Evolutionary conservation across 2,797 vertebrate genomes (phyloP).

Genomic region (Danio kyathit): DNA sequence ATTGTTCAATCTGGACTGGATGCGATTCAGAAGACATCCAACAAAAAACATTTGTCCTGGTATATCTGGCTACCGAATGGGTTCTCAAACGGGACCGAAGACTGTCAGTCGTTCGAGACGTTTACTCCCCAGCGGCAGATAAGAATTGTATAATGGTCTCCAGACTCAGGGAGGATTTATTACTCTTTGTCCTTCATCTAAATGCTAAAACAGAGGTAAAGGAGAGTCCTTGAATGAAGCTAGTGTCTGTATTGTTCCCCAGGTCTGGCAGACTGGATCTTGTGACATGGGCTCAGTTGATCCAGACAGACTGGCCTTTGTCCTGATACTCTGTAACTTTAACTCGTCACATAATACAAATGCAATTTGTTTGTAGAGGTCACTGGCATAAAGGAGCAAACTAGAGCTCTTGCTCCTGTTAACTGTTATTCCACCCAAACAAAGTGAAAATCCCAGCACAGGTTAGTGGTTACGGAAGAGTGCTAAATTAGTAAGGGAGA

Average conservation of each 20-base stretch:
- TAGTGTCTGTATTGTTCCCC: conserved; percentile 78
- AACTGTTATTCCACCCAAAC: conserved; percentile 27
- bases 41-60: conserved; percentile 31
- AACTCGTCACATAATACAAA: conserved; percentile 62
- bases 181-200: conserved; percentile 73
- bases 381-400: conserved; percentile 35
- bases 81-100: conserved; percentile 52
- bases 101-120: conserved; percentile 59
- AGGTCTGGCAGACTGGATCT: conserved; percentile 76
- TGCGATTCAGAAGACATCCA: conserved; percentile 29
- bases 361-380: conserved; percentile 57
- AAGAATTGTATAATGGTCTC: conserved; percentile 63
- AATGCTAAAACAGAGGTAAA: conserved; percentile 75
- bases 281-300: conserved; percentile 78
- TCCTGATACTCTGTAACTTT: conserved; percentile 75
- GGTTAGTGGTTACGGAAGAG: conserved; percentile 27
- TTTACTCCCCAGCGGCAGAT: conserved; percentile 68
- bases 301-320: conserved; percentile 79
- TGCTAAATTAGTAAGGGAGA: neutral
- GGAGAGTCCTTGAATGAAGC: conserved; percentile 72
- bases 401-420: conserved; percentile 9
- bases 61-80: conserved; percentile 31
- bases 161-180: conserved; percentile 66
- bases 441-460: conserved; percentile 16
- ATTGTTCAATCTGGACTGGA: conserved; percentile 30